Percentiles rank a stretch among this genome's conserved stretches.
phyloP scores from a whole-genome alignment of 1,140 invertebrate species.

The Semibalanus balanoides region DNA sequence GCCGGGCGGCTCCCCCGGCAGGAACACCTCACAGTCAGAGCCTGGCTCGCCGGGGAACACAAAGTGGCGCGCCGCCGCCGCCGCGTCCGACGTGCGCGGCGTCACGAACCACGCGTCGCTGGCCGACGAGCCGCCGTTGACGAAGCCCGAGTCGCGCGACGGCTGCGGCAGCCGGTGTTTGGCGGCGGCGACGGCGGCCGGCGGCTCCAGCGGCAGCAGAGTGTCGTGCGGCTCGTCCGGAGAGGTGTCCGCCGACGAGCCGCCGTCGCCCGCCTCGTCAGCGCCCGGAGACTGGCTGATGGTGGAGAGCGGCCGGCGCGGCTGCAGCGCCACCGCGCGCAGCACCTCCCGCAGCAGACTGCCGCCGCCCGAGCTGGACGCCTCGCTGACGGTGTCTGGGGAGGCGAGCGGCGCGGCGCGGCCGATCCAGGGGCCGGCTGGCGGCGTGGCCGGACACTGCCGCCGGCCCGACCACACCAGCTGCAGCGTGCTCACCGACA shows the following conservation, averaged over 20 bases:
- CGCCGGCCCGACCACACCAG: constrained; percentile 6
- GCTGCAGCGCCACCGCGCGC: constrained; percentile 39
- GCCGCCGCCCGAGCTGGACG: constrained; percentile 54
- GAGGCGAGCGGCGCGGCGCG: constrained; percentile 65
- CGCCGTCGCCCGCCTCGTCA: background rate
- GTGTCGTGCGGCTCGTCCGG: too few species aligned
- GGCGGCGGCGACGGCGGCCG: too few species aligned
- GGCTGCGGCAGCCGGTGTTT: background rate
- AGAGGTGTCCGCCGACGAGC: background rate
- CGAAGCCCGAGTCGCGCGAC: background rate
- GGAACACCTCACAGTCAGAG: background rate
- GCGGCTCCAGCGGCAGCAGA: background rate
- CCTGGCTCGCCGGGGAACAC: background rate
- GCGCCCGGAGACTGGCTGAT: background rate
- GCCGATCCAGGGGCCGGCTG: constrained; percentile 35
- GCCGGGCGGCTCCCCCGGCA: background rate
- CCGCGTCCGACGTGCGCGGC: too few species aligned
- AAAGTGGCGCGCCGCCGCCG: background rate
- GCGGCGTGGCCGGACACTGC: constrained; percentile 5
- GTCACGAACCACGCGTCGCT: background rate
- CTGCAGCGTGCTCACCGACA: constrained; percentile 7
- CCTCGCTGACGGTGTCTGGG: constrained; percentile 67
- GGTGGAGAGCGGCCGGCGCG: background rate
- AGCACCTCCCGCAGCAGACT: constrained; percentile 37
- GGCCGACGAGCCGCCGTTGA: background rate